These are phyloP conservation scores for Caenorhabditis briggsae DNA, from an alignment of 1,140 invertebrate genomes.

Conservation along the genomic window DNA sequence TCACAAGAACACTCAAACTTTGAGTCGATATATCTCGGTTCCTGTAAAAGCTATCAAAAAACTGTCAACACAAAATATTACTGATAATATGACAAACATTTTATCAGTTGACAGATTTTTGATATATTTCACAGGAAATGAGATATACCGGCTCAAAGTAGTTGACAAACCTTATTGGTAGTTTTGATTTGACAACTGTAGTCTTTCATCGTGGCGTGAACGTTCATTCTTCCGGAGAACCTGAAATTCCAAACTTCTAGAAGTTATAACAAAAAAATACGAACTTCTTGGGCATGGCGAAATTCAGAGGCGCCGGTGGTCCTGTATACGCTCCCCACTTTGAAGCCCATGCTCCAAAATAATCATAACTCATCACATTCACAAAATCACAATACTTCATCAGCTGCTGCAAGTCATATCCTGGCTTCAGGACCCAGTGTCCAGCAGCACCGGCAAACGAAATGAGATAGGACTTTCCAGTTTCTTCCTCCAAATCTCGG, in stretches of 20 bases:
- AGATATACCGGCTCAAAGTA: not conserved
- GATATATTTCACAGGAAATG: not conserved
- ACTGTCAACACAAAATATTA: not conserved
- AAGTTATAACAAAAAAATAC: no score
- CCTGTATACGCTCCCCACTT: slow-evolving; percentile 76
- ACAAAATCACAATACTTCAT: slow-evolving; percentile 74
- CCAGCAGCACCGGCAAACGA: slow-evolving; percentile 76
- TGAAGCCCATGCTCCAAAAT: slow-evolving; percentile 70
- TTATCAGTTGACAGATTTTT: no score
- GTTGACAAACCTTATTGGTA: slow-evolving; percentile 70
- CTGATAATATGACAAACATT: no score
- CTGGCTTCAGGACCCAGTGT: slow-evolving; percentile 76
- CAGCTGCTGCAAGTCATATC: slow-evolving; percentile 70
- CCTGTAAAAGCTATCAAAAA: no score
- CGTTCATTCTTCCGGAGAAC: slow-evolving; percentile 76
- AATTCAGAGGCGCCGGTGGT: slow-evolving; percentile 75
- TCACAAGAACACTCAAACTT: no score
- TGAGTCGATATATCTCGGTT: no score
- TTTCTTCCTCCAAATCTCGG: slow-evolving; percentile 61
- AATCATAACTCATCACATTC: slow-evolving; percentile 77
- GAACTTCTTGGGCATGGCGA: slow-evolving; percentile 72
- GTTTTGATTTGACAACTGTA: slow-evolving; percentile 71
- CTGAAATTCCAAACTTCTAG: not conserved
- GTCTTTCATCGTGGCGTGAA: slow-evolving; percentile 77
- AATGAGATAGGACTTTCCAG: slow-evolving; percentile 61